Evolutionary conservation across 2,113 vertebrate genomes (phyloP).

Genomic region (Rutilus rutilus): DNA sequence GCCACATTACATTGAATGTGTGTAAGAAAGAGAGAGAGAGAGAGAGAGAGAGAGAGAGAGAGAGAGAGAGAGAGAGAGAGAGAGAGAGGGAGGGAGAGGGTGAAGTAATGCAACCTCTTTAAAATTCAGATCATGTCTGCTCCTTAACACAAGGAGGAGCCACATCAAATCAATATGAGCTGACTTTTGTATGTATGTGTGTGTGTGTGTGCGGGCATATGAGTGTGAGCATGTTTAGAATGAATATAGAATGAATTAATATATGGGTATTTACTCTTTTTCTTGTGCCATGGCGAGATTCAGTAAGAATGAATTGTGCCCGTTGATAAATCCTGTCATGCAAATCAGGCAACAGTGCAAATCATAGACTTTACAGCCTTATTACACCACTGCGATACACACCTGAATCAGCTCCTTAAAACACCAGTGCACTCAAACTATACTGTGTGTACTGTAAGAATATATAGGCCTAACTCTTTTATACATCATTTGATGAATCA

Average conservation of each 20-base stretch:
- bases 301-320: neutral
- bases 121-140: conserved; percentile 42
- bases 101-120: conserved; percentile 33
- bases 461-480: neutral
- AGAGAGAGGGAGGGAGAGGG: neutral
- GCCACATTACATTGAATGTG: neutral
- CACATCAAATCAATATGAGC: conserved; percentile 23
- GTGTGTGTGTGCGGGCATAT: neutral
- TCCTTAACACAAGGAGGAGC: conserved; percentile 30
- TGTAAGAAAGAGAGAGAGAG: neutral
- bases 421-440: neutral
- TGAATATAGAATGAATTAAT: neutral
- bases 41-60: neutral
- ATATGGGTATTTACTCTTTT: neutral
- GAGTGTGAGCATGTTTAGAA: neutral
- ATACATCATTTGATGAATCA: neutral
- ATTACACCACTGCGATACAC: neutral
- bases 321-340: neutral
- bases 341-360: neutral
- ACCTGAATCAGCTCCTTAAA: neutral
- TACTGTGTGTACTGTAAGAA: neutral
- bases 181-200: neutral
- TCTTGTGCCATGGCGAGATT: neutral
- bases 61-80: neutral
- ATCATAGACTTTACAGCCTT: neutral